Base-by-base conservation (phyloP, 2,797 vertebrate genomes). In the Harpagifer antarcticus region DNA sequence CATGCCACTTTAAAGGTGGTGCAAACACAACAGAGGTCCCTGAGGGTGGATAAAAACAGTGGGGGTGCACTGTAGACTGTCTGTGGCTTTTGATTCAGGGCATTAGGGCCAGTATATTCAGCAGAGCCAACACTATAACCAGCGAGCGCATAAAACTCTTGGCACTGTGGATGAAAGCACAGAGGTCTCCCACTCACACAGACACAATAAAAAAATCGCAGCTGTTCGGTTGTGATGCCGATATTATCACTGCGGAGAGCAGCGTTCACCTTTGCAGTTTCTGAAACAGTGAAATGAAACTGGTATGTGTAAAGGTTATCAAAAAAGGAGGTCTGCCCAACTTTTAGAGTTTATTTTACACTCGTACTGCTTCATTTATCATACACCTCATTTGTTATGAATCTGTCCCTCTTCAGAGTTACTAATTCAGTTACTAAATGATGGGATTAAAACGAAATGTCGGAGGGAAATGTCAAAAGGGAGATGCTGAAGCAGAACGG, bases 41-140 rank as follows among this genome's bases (percentile, higher is more conserved):
- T 1, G 40, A 10, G 3, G 52, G 45, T 23, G 33, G 68, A 33
- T 6, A 23, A 48, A 9, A 49, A 42, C 52, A 3, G 47, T 4
- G 5, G 19, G 55, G 17, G 19, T 7, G 42, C 14, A 17, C 14
- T 1, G 45, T 45, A 2, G 59, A 66, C 33, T 19, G 52, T 77
- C 49, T 58, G 10, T 65, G 67, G 59, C 5, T 70, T 81, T 65
- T 78, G 80, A 83, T 83, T 86, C 56, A 71, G 65, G 65, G 47
- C 68, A 14, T 62, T 62, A 31, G 58, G 71, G 80, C 83, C 75
- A 23, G 57, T 55, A 33, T 61, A 55, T 68, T 74, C 56, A 74
- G 76, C 68, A 45, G 56, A 66, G 79, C 69, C 57, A 19, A 42
- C 62, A n/a, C 62, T n/a, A 27, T 44, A 55, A 58, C 47, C 44